Percentiles rank a stretch among this genome's conserved stretches.
phyloP scores from a whole-genome alignment of 92 coral and sea anemone genomes.

The Actinernus sp. region DNA sequence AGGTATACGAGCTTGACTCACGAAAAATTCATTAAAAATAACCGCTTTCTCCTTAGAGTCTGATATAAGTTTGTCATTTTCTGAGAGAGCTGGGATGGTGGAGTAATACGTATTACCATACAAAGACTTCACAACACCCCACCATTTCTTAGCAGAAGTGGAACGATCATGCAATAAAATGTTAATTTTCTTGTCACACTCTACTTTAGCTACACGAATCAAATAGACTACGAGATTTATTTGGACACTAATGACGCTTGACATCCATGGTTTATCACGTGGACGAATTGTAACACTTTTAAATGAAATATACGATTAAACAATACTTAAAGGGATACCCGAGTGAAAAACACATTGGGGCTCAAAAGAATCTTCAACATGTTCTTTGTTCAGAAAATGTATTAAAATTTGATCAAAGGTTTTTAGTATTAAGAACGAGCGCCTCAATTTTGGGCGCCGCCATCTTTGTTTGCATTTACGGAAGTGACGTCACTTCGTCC shows the following conservation, averaged over 20 bases:
- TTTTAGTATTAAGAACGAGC: too few relatives aligned
- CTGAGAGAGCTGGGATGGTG: constrained; percentile 16
- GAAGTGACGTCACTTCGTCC: too few relatives aligned
- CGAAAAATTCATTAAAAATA: constrained; percentile 24
- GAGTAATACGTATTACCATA: constrained; percentile 5
- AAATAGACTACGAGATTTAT: constrained; percentile 3
- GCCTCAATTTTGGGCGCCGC: too few relatives aligned
- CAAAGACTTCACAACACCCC: constrained; percentile 11
- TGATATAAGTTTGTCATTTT: not conserved
- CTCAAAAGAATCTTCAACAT: too few relatives aligned
- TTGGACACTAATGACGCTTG: too few relatives aligned
- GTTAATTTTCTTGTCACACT: not conserved
- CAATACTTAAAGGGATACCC: too few relatives aligned
- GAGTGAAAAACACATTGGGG: too few relatives aligned
- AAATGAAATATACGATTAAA: too few relatives aligned
- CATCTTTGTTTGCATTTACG: too few relatives aligned
- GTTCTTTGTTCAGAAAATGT: too few relatives aligned
- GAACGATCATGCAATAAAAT: not conserved
- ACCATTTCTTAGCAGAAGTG: constrained; percentile 27
- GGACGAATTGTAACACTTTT: not conserved
- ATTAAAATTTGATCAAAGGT: too few relatives aligned
- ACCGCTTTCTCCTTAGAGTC: constrained; percentile 10
- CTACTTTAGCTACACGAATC: not conserved
- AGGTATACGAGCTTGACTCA: constrained; percentile 13
- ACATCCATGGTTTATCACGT: constrained; percentile 20